A percentile compares a stretch with the other conserved stretches of the same genome.
Conservation (phyloP, 2,888 invertebrate species). For the Glyphotaelius pellucidus region DNA sequence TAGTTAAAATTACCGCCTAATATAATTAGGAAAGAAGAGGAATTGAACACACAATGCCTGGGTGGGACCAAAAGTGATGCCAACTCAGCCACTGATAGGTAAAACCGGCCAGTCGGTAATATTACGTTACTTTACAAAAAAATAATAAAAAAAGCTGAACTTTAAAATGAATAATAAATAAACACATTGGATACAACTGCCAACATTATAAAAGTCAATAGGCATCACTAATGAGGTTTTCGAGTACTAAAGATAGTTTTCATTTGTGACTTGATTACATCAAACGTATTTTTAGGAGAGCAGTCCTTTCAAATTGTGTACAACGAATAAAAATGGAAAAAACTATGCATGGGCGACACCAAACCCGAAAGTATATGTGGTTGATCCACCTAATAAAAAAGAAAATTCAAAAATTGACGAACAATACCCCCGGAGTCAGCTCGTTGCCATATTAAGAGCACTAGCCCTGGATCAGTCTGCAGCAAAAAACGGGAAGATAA, state of each 20-base stretch:
- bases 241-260: neutral
- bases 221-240: neutral
- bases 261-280: neutral
- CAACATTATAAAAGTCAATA: neutral
- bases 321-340: neutral
- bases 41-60: too few species aligned
- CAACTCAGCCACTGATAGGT: neutral
- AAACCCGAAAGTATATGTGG: neutral
- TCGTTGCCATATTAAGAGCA: slow-evolving; percentile 19
- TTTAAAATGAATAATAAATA: neutral
- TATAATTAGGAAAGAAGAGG: too few species aligned
- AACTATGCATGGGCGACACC: neutral
- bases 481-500: neutral
- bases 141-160: neutral
- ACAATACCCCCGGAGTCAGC: neutral
- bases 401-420: neutral
- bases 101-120: neutral
- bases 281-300: neutral
- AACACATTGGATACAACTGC: neutral
- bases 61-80: too few species aligned
- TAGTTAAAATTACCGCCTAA: too few species aligned
- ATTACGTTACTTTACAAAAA: too few species aligned
- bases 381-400: neutral
- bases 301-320: neutral
- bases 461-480: slow-evolving; percentile 16